Conservation (phyloP, 2,797 vertebrate genomes). For the Arctocebus calabarensis region DNA sequence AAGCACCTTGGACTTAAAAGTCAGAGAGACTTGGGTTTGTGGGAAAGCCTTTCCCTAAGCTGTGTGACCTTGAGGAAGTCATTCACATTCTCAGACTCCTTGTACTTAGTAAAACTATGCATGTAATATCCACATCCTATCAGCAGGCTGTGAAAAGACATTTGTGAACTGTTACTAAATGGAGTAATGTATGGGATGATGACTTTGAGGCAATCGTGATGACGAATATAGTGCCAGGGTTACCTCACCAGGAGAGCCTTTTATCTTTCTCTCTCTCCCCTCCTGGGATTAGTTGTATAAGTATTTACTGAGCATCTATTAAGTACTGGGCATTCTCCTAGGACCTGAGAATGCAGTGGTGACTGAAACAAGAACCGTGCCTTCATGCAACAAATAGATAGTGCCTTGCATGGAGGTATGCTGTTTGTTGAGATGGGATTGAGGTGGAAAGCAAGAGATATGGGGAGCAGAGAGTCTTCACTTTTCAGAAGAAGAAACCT, state of each 20-base stretch:
- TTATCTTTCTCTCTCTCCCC: neutral
- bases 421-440: neutral
- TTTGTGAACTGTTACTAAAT: neutral
- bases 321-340: neutral
- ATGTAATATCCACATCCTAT: neutral
- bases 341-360: neutral
- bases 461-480: neutral
- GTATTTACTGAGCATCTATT: neutral
- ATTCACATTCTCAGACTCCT: neutral
- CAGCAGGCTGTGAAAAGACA: neutral
- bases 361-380: neutral
- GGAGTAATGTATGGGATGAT: neutral
- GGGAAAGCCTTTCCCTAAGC: neutral
- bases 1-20: neutral
- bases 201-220: neutral
- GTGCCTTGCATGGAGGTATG: neutral
- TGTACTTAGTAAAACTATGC: neutral
- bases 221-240: neutral
- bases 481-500: neutral
- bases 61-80: neutral
- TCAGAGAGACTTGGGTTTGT: neutral
- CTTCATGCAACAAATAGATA: neutral
- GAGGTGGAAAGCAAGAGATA: accelerated
- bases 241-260: neutral
- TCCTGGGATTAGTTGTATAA: neutral